These are phyloP conservation scores for Gopherus flavomarginatus DNA, from an alignment of 2,113 vertebrate genomes.

Conservation along the genomic window DNA sequence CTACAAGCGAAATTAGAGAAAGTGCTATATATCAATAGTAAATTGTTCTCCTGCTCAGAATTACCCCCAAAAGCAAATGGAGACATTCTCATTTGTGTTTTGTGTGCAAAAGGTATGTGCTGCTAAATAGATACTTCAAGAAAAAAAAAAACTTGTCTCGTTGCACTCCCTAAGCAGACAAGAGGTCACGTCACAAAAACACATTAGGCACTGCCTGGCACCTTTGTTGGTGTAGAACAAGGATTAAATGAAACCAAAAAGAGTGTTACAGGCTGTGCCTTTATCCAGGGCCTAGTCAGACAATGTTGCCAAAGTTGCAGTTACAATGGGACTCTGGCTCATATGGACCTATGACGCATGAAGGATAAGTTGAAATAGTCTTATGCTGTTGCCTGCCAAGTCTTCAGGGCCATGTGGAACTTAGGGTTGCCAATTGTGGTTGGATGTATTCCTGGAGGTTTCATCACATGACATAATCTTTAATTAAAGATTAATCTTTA, in stretches of 20 bases:
- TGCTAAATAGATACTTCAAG: neutral
- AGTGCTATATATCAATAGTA: neutral
- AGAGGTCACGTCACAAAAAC: neutral
- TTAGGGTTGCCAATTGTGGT: too few relatives aligned
- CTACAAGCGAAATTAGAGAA: neutral
- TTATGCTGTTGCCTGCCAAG: neutral
- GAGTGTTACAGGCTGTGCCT: neutral
- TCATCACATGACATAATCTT: too few relatives aligned
- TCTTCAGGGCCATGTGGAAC: neutral
- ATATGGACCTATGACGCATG: neutral
- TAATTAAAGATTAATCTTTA: too few relatives aligned
- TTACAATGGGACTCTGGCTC: rapidly evolving
- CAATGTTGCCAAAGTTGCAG: neutral
- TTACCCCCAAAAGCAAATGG: neutral
- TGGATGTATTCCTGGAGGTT: too few relatives aligned
- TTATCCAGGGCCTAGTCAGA: neutral
- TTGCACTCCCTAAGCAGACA: neutral
- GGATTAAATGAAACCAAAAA: neutral
- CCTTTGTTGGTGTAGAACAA: constrained; percentile 31
- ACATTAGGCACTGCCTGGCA: constrained; percentile 12
- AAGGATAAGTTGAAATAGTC: neutral
- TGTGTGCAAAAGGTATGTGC: neutral
- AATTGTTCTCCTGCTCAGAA: neutral
- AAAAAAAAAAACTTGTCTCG: neutral
- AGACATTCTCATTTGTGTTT: neutral